Base-by-base conservation (phyloP, 1,140 invertebrate species). In the Solen grandis region DNA sequence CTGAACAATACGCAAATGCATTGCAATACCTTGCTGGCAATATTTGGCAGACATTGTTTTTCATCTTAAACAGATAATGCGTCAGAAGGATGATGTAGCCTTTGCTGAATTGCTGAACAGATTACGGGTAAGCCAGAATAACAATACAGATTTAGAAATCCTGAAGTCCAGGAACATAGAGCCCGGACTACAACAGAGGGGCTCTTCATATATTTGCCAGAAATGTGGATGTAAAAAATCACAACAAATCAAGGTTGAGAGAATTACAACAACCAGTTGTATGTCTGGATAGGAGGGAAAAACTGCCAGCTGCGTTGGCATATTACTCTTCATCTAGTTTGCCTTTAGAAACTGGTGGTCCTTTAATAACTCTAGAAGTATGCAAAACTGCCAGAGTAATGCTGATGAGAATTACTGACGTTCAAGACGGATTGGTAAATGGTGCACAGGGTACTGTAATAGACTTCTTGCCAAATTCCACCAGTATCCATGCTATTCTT, bases 401-500 rank as follows among this genome's bases (percentile, higher is more conserved):
- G 52, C 52, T 54, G 2, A 54, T 54, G 1, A 54, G 63, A 55
- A 81, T 69, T 29, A 59, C 75, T 46, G 63, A 81, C 69, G 72
- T 69, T 35, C 33, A 68, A 1, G 79, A 74, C 36, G 62, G 70
- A 5, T 54, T 81, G 41, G 72, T 75, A 16, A 81, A 81, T 60
- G 70, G 50, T 31, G 79, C 79, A 13, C 63, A 50, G 29, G 57
- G 78, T 27, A 22, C 5, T 14, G 22, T 73, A 4, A 33, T 73
- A 10, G 62, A 69, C 52, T 66, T 75, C 31, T 22, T 75, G 2
- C 50, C 63, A 22, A 69, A 52, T 38, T 57, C 16, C 33, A 36
- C 2, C 22, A 65, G 55, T 55, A 54, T 75, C 16, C 29, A 81
- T 35, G n/a, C 52, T 35, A 41, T 81, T 50, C 41, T 81, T 8